These are phyloP conservation scores for Hippocampus guttulatus DNA, from an alignment of 2,113 vertebrate species.

Conservation along the genomic window DNA sequence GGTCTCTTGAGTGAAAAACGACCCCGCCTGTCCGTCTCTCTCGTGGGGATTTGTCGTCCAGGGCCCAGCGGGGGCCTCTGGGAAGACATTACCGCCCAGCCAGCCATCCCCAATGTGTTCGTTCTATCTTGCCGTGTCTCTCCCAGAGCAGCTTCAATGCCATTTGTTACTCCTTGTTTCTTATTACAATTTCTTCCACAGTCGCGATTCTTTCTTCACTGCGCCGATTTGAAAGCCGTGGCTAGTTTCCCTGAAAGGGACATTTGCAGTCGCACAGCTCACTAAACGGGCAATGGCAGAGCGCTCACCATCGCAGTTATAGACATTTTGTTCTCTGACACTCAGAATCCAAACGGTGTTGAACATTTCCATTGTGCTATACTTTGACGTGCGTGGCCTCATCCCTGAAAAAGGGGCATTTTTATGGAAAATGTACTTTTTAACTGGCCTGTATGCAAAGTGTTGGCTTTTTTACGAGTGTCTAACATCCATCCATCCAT, in stretches of 20 bases:
- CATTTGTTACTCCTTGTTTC: constrained; percentile 55
- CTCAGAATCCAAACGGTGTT: no score
- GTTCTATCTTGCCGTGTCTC: constrained; percentile 39
- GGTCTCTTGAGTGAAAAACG: constrained; percentile 62
- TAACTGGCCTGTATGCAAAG: not conserved
- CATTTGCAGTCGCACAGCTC: not conserved
- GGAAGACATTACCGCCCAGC: constrained; percentile 66
- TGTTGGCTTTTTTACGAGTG: not conserved
- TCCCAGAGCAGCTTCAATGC: constrained; percentile 42
- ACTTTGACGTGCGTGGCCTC: not conserved
- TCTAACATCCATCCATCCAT: no score
- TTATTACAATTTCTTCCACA: constrained; percentile 33
- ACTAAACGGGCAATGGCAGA: not conserved
- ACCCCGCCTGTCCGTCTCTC: constrained; percentile 47
- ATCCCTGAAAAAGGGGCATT: not conserved
- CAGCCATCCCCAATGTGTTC: constrained; percentile 46
- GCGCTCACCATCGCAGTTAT: not conserved
- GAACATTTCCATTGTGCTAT: not conserved
- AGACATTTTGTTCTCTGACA: not conserved
- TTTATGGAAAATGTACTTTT: not conserved
- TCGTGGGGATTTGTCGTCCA: constrained; percentile 30
- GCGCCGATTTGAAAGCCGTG: constrained; percentile 19
- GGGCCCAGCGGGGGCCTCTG: constrained; percentile 46
- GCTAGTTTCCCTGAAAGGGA: constrained; percentile 1
- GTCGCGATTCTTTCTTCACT: constrained; percentile 28